phyloP scores from a whole-genome alignment of 35 echinoderm and acorn worm genomes.

The Ophioderma brevispina region DNA sequence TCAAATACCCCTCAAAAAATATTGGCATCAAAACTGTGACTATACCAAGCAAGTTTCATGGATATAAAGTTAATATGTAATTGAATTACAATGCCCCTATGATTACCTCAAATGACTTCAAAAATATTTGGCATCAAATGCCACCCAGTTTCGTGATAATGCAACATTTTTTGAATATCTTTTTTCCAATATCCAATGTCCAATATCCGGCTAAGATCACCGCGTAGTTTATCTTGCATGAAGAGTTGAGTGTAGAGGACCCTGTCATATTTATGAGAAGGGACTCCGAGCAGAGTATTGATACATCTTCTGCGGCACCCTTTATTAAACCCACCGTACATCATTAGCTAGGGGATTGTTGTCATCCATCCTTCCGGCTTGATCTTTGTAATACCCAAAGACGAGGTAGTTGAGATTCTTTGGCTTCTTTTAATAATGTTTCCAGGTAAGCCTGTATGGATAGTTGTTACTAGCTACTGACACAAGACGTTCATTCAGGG shows the following conservation, averaged over 20 bases:
- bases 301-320: slow-evolving; percentile 41
- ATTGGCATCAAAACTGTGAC: too few species aligned
- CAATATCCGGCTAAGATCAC: too few species aligned
- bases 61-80: too few species aligned
- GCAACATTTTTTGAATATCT: too few species aligned
- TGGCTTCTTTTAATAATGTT: slow-evolving; percentile 45
- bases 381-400: slow-evolving; percentile 51
- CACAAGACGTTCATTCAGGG: slow-evolving; percentile 57
- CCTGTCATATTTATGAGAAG: slow-evolving; percentile 35
- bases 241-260: slow-evolving; percentile 47
- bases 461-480: slow-evolving; percentile 48
- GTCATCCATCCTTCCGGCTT: slow-evolving; percentile 37
- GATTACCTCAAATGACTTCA: too few species aligned
- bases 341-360: background rate
- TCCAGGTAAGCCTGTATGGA: slow-evolving; percentile 63
- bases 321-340: slow-evolving; percentile 12
- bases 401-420: slow-evolving; percentile 46
- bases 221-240: slow-evolving; percentile 33
- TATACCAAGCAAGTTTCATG: too few species aligned
- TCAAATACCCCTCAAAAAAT: too few species aligned
- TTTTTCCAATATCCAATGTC: too few species aligned
- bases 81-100: too few species aligned
- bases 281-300: background rate
- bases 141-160: too few species aligned
- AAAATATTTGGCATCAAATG: too few species aligned